phyloP scores from a whole-genome alignment of 2,888 invertebrate genomes.

The Cistogaster globosa region DNA sequence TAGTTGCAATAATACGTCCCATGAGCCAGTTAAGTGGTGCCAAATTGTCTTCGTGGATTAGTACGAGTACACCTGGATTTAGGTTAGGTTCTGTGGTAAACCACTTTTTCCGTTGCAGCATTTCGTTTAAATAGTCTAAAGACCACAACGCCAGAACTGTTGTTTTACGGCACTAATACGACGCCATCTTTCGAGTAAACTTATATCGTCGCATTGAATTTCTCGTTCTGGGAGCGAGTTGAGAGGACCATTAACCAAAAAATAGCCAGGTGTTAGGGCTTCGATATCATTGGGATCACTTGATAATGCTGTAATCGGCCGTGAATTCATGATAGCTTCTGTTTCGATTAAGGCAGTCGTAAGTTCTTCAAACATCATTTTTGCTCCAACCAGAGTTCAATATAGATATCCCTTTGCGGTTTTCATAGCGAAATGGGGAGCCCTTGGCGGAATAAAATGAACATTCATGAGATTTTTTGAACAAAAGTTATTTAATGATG shows the following conservation, averaged over 20 bases:
- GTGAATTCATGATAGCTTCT: constrained; percentile 65
- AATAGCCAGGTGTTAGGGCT: constrained; percentile 59
- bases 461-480: constrained; percentile 4
- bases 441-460: constrained; percentile 37
- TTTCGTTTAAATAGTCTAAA: constrained; percentile 11
- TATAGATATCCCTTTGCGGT: constrained; percentile 28
- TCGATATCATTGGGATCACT: constrained; percentile 61
- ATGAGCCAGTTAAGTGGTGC: constrained; percentile 33
- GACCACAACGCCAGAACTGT: not conserved
- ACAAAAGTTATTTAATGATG: constrained; percentile 21
- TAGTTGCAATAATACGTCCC: constrained; percentile 28
- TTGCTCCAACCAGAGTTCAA: constrained; percentile 7
- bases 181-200: not conserved
- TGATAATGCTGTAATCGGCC: constrained; percentile 55
- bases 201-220: constrained; percentile 3
- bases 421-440: constrained; percentile 34
- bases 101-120: constrained; percentile 12
- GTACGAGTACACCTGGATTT: constrained; percentile 7
- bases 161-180: constrained; percentile 29
- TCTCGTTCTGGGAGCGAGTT: constrained; percentile 5
- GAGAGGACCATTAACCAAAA: constrained; percentile 29
- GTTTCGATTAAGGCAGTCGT: constrained; percentile 57
- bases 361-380: constrained; percentile 18
- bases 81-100: not conserved
- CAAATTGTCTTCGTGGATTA: constrained; percentile 50